Percentiles rank a stretch among this genome's conserved stretches.
Conservation (phyloP, 2,797 vertebrate species). For the Artibeus jamaicensis region DNA sequence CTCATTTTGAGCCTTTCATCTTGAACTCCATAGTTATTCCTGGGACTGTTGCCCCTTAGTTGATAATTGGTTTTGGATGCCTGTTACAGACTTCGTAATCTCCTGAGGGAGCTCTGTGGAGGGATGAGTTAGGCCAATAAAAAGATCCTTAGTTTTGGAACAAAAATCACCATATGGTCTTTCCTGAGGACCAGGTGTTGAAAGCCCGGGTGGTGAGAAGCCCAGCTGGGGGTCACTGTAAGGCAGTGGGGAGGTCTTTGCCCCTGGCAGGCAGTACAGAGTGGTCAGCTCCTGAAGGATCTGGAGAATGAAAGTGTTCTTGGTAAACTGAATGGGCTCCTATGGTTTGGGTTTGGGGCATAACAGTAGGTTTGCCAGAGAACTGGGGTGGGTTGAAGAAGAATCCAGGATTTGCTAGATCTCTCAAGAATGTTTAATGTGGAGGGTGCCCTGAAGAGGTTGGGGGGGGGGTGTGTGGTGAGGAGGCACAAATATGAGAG, state of each 20-base stretch:
- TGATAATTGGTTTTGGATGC: constrained; percentile 74
- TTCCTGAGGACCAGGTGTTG: constrained; percentile 19
- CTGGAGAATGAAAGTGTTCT: not conserved
- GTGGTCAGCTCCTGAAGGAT: not conserved
- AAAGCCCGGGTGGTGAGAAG: not conserved
- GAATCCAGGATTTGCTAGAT: not conserved
- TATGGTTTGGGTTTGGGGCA: not conserved
- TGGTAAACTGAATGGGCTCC: not conserved
- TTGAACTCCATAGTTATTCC: constrained; percentile 72
- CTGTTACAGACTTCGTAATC: constrained; percentile 54
- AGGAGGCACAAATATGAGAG: not conserved
- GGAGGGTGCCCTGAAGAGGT: not conserved
- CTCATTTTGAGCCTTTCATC: constrained; percentile 70
- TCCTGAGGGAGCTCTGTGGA: constrained; percentile 48
- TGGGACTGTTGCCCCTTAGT: constrained; percentile 55
- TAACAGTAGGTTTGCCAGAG: not conserved
- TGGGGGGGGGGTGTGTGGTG: not conserved
- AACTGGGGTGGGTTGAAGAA: not conserved
- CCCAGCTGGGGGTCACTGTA: not conserved
- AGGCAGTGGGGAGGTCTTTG: not conserved
- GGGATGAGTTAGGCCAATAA: constrained; percentile 28
- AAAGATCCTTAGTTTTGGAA: constrained; percentile 61
- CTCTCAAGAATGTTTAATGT: not conserved
- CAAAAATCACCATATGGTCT: constrained; percentile 38
- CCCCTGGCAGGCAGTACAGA: not conserved